Evolutionary conservation across 2,888 invertebrate species (phyloP), one percentile per base, ranked within the genome.

Genomic region (Orthonychiurus folsomi): DNA sequence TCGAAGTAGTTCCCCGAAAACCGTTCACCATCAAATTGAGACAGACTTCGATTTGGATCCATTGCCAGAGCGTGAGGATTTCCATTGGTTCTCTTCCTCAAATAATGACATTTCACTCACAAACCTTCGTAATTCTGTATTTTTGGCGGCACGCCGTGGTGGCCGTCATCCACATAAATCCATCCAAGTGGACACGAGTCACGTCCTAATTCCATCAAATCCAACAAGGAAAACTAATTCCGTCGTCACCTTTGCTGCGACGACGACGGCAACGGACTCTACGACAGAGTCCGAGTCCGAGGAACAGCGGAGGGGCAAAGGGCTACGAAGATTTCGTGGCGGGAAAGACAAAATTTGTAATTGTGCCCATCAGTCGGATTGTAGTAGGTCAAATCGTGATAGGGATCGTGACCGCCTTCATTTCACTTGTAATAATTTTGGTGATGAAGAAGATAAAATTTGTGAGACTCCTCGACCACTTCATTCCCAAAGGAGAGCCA

Each of bases 21-120:
- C 21, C 15, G 21, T 21, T 12, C 20, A 21, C 18, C 50, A 59
- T 20, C 53, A 63, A 20, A 63, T 63, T 55, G 67, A 67, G 59
- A 68, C 65, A 2, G 67, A 69, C 12, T 67, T 67, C 56, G 65
- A 69, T 53, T 50, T 69, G 56, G 67, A 66, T 47, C 67, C 69
- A 12, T 28, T 69, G 26, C 67, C 67, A 28, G 69, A 69, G 53
- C 64, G 63, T 50, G 67, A 67, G 47, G 64, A 57, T 20, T 20
- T 21, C 9, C 24, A 21, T 47, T 53, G 66, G 15, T 63, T 63
- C 57, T 65, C 63, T 60, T 62, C 57, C 50, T 63, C 65, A 21
- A 59, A 58, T 26, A 65, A 65, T 63, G 65, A 63, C 61, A 54
- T 65, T 25, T 61, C 63, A 26, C 21, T 63, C 21, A 52, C 52